Percentiles rank a stretch among this genome's conserved stretches.
These are phyloP conservation scores for Calosoma granatense DNA, from an alignment of 1,140 invertebrate species.

Conservation along the genomic window DNA sequence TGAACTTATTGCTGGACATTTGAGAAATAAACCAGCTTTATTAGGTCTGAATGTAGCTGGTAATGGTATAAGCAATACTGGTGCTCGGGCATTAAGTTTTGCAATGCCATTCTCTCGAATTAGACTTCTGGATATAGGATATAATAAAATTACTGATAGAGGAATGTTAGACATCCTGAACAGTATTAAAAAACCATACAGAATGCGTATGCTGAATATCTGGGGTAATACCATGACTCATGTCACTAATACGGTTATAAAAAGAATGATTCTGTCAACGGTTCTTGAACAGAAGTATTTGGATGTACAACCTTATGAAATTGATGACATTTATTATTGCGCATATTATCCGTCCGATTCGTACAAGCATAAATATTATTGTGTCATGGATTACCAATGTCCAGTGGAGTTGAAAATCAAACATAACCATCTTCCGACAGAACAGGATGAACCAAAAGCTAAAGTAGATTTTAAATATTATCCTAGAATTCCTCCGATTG, in stretches of 20 bases:
- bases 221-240: conserved; percentile 43
- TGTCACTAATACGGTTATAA: conserved; percentile 30
- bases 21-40: conserved; percentile 37
- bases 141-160: conserved; percentile 41
- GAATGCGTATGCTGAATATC: conserved; percentile 38
- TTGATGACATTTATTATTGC: conserved; percentile 37
- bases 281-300: conserved; percentile 40
- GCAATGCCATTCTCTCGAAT: conserved; percentile 42
- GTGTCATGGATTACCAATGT: conserved; percentile 22
- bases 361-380: conserved; percentile 27
- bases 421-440: conserved; percentile 20
- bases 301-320: conserved; percentile 42
- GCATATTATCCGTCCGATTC: conserved; percentile 37
- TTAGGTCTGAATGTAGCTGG: conserved; percentile 39
- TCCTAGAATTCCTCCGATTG: conserved; percentile 19
- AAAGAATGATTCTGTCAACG: conserved; percentile 40
- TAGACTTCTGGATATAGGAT: conserved; percentile 39
- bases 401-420: conserved; percentile 25
- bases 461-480: conserved; percentile 22
- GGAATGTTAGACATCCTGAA: conserved; percentile 41
- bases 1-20: conserved; percentile 39
- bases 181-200: conserved; percentile 41
- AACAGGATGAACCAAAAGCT: conserved; percentile 17
- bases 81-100: conserved; percentile 40
- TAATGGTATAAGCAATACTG: conserved; percentile 42